phyloP scores from a whole-genome alignment of 2,888 invertebrate species.

The Sphaerophoria rueppellii region DNA sequence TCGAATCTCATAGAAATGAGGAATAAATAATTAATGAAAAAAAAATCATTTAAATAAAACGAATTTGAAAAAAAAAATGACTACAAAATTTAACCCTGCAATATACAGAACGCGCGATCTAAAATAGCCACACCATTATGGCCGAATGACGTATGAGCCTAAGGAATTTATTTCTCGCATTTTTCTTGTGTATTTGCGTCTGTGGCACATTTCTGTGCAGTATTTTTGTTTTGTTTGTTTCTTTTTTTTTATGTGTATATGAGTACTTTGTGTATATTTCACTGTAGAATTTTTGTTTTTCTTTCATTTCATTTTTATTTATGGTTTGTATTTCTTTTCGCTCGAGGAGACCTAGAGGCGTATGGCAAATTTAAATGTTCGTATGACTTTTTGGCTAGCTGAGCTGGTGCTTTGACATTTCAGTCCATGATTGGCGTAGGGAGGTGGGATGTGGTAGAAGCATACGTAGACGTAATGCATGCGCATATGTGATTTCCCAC shows the following conservation, averaged over 20 bases:
- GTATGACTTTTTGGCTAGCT: conserved; percentile 36
- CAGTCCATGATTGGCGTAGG: conserved; percentile 37
- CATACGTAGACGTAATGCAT: too few species aligned
- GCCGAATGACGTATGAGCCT: conserved; percentile 72
- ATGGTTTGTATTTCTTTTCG: conserved; percentile 39
- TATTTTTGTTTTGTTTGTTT: conserved; percentile 62
- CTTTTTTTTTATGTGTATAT: neutral
- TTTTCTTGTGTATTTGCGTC: conserved; percentile 71
- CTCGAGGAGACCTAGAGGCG: conserved; percentile 67
- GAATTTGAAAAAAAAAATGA: neutral
- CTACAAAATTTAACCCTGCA: conserved; percentile 22
- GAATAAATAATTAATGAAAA: conserved; percentile 37
- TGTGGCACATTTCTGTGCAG: conserved; percentile 70
- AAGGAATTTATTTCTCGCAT: conserved; percentile 69
- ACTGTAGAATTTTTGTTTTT: conserved; percentile 17
- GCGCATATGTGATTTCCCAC: conserved; percentile 27
- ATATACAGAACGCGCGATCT: conserved; percentile 44
- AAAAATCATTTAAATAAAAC: conserved; percentile 24
- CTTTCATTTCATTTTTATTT: conserved; percentile 57
- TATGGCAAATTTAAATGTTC: conserved; percentile 51
- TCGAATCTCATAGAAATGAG: conserved; percentile 1
- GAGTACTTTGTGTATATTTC: too few species aligned
- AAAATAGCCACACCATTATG: conserved; percentile 66
- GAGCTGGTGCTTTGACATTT: conserved; percentile 65
- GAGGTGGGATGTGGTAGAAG: neutral